phyloP scores from a whole-genome alignment of 2,113 vertebrate species.

The Periophthalmus modestus region DNA sequence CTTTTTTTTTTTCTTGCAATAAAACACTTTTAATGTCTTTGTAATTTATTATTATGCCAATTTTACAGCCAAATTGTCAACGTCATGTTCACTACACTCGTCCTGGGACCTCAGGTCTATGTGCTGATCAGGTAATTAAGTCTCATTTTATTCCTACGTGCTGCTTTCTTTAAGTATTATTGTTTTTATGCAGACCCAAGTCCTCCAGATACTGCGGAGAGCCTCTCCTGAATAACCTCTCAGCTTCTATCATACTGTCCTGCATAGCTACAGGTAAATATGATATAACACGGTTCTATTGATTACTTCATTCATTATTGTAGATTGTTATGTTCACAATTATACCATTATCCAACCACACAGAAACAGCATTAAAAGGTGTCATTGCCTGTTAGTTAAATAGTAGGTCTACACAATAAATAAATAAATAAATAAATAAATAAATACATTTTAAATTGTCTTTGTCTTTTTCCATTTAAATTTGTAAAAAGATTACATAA shows the following conservation, averaged over 20 bases:
- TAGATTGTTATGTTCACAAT: no score
- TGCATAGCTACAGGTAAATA: constrained; percentile 72
- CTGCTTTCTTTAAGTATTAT: neutral
- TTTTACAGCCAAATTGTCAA: constrained; percentile 74
- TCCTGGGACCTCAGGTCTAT: constrained; percentile 74
- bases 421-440: no score
- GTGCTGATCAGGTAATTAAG: constrained; percentile 71
- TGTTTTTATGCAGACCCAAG: constrained; percentile 57
- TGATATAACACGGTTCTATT: no score
- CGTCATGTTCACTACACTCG: constrained; percentile 61
- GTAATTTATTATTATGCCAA: neutral
- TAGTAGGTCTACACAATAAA: no score
- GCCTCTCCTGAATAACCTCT: constrained; percentile 75
- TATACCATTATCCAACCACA: no score
- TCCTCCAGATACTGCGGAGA: constrained; percentile 75
- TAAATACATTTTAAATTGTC: no score
- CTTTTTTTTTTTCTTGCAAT: neutral
- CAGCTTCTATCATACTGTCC: constrained; percentile 68
- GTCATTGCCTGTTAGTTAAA: no score
- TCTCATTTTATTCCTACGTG: neutral
- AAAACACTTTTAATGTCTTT: neutral
- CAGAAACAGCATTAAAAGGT: no score
- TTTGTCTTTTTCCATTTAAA: neutral
- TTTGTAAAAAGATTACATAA: no score
- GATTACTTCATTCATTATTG: neutral